Base-by-base conservation (phyloP, 2,113 vertebrate species). In the Synodontis membranacea region DNA sequence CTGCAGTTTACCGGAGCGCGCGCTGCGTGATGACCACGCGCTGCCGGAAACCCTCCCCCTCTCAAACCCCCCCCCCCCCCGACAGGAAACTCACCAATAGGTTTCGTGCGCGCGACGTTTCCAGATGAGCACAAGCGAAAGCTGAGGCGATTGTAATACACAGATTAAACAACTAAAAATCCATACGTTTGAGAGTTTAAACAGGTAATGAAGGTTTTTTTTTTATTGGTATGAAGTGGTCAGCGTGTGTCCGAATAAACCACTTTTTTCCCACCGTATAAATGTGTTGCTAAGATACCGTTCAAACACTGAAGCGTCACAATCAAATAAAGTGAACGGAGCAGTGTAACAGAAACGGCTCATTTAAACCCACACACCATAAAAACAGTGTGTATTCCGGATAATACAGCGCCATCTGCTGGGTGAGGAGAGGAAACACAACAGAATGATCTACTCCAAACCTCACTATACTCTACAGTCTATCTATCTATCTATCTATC, bases 1-100 rank as follows among this genome's bases (percentile, higher is more conserved):
- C 82, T 84, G 88, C 87, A 52, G 84, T 37, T 79, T 31, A 66
- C 21, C 80, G 62, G 88, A 82, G 89, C 86, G 84, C 87, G 80
- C 79, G 75, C 83, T 42, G 76, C 82, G 28, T 72, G 62, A 80
- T 70, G 76, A 80, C 75, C 87, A 89, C 87, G 87, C 78, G 86
- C 76, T 79, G 60, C 86, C 88, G 88, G 85, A 89, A 89, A 85
- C 83, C n/a, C 44, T 19, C 8, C 21, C 21, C 31, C 46, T 3
- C 46, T 8, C 4, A 10, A 0, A 7, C 1, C 2, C 4, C 50
- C 1, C 3, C 42, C 0, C n/a, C 21, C 15, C 9, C n/a, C 54
- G 7, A 50, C 37, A 66, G n/a, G 17, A 64, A 46, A 34, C 83
- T 46, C 52, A 76, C 70, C 50, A 75, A 75, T 84, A 1, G 83